Evolutionary conservation across 2,888 invertebrate species (phyloP), one percentile per base, ranked within the genome.

Genomic region (Dolomedes plantarius): DNA sequence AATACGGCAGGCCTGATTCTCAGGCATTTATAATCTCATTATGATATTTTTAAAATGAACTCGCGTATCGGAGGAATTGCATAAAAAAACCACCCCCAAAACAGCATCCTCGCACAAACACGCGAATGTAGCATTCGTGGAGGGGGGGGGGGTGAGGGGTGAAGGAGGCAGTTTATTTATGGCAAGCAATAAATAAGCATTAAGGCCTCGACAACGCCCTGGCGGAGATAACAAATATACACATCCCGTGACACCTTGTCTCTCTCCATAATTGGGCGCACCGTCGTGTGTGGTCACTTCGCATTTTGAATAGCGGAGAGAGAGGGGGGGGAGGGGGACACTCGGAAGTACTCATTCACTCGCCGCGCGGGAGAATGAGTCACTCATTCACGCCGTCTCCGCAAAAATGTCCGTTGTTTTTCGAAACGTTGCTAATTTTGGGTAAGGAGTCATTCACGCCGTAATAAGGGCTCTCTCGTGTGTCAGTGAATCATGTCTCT

Each of bases 211-310:
- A 16, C 56, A 6, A 56, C 56, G 56, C 56, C 56, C 56, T 56
- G 5, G 19, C 19, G 9, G 46, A 46, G 16, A 46, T 46, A 46
- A 46, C 46, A 46, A 46, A 46, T 46, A n/a, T n/a, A n/a, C n/a
- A n/a, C 46, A 46, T 46, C n/a, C 19, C 56, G 16, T 23, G 23
- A n/a, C 56, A 56, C 56, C 56, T 56, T 56, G 56, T 46, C 9
- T 46, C n/a, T n/a, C 62, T 39, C 65, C 32, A 36, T 78, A 78
- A 78, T 78, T 39, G 68, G 68, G n/a, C 46, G n/a, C 23, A 11
- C 7, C 82, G 23, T 71, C 75, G 69, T 82, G 82, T 76, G 82
- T 39, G 82, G 82, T 75, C 82, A 75, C 32, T 29, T 28, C 62
- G 71, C 9, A 5, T 2, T 2, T n/a, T n/a, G 9, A 16, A n/a